Percentiles rank a stretch among this genome's conserved stretches.
Conservation (phyloP, 35 echinoderm and acorn worm genomes). For the Apostichopus californicus region DNA sequence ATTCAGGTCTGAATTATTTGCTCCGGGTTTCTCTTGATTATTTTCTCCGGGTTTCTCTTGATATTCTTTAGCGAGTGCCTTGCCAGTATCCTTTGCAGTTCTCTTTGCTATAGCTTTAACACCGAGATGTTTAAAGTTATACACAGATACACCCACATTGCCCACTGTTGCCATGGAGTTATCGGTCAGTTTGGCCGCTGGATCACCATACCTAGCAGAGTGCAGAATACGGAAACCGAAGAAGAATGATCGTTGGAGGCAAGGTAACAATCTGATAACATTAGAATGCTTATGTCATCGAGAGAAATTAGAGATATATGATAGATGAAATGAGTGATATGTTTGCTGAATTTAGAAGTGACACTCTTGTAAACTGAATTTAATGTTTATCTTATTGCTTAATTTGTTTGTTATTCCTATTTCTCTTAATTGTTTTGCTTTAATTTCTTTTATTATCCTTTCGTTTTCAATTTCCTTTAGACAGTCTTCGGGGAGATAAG, state of each 20-base stretch:
- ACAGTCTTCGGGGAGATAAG: too few relatives aligned
- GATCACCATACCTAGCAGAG: conserved; percentile 78
- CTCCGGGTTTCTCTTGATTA: not conserved
- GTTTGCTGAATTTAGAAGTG: too few relatives aligned
- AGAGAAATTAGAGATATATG: not conserved
- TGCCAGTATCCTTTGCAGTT: conserved; percentile 86
- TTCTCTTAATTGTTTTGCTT: too few relatives aligned
- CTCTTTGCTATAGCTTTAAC: conserved; percentile 95
- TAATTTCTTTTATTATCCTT: too few relatives aligned
- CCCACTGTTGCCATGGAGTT: conserved; percentile 74
- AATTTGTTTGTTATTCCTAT: too few relatives aligned
- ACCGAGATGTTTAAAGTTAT: conserved; percentile 85
- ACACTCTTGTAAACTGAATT: too few relatives aligned
- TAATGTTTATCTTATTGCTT: too few relatives aligned
- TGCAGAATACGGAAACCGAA: not conserved
- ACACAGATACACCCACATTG: conserved; percentile 82
- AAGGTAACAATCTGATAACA: not conserved
- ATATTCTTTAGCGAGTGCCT: conserved; percentile 79
- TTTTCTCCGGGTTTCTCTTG: not conserved
- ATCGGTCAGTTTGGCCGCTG: conserved; percentile 82
- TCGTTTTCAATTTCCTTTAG: too few relatives aligned
- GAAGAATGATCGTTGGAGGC: not conserved
- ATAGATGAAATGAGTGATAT: too few relatives aligned
- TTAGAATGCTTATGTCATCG: not conserved
- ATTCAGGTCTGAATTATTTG: not conserved